Evolutionary conservation across 2,888 invertebrate genomes (phyloP).

Genomic region (Megaustenia siamemsis): DNA sequence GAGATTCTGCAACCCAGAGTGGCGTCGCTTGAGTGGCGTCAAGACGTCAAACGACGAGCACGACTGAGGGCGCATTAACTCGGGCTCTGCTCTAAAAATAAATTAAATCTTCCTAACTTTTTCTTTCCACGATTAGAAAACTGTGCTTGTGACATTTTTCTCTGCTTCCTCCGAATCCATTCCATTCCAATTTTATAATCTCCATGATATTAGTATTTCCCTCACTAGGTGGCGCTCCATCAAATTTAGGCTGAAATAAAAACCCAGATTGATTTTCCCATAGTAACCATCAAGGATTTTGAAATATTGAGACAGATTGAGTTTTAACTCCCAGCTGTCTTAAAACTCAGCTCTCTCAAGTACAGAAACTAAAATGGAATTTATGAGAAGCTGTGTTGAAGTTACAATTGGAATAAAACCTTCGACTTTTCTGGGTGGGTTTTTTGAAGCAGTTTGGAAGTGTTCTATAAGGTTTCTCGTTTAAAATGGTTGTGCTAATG

Average conservation of each 20-base stretch:
- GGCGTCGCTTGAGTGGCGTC: slow-evolving; percentile 26
- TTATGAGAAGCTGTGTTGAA: not conserved
- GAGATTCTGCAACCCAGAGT: not conserved
- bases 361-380: slow-evolving; percentile 11
- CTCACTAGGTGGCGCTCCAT: not conserved
- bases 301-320: slow-evolving; percentile 4
- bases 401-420: too few relatives aligned
- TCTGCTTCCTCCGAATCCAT: not conserved
- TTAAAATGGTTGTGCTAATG: too few relatives aligned
- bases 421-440: too few relatives aligned
- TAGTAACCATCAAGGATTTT: not conserved
- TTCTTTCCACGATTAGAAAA: not conserved
- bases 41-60: slow-evolving; percentile 23
- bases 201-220: not conserved
- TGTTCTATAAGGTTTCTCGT: too few relatives aligned
- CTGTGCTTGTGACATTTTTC: slow-evolving; percentile 8
- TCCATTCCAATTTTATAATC: not conserved
- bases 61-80: slow-evolving; percentile 7
- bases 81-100: slow-evolving; percentile 7
- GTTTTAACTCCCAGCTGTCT: slow-evolving; percentile 1
- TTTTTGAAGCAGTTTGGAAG: too few relatives aligned
- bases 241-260: slow-evolving; percentile 16
- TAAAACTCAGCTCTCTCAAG: not conserved
- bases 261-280: slow-evolving; percentile 2
- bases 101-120: slow-evolving; percentile 14